A percentile compares a stretch with the other conserved stretches of the same genome.
phyloP scores from a whole-genome alignment of 35 echinoderm and acorn worm genomes.

The Lytechinus variegatus region DNA sequence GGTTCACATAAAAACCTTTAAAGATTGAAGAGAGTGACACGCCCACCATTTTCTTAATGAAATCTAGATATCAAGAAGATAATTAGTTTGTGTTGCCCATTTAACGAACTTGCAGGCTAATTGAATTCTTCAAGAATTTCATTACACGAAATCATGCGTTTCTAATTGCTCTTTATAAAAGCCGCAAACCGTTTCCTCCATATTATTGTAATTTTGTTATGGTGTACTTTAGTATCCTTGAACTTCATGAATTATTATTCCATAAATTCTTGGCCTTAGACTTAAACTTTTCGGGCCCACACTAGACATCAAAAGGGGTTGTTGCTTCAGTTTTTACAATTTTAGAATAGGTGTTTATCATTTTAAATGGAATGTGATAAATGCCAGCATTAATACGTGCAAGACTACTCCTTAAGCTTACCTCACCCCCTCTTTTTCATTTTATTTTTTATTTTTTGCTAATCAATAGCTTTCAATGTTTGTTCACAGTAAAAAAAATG shows the following conservation, averaged over 20 bases:
- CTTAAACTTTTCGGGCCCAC: neutral
- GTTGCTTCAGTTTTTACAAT: neutral
- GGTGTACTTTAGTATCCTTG: neutral
- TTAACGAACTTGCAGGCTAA: neutral
- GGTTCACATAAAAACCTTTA: no score
- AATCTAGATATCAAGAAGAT: neutral
- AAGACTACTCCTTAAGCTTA: no score
- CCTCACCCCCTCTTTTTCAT: no score
- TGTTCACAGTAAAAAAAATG: no score
- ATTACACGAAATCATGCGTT: neutral
- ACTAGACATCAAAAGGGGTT: neutral
- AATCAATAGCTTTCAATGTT: no score
- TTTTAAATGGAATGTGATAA: neutral
- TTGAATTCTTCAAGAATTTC: neutral
- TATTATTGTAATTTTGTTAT: neutral
- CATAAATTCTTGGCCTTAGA: neutral
- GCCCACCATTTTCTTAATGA: neutral
- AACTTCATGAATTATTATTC: neutral
- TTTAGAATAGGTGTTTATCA: neutral
- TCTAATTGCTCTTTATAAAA: neutral
- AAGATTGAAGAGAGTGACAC: neutral
- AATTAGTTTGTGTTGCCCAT: neutral
- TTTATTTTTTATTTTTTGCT: no score
- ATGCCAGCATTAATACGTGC: neutral
- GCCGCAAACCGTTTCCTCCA: neutral